Conservation (phyloP, 2,113 vertebrate species). For the Syrrhaptes paradoxus region DNA sequence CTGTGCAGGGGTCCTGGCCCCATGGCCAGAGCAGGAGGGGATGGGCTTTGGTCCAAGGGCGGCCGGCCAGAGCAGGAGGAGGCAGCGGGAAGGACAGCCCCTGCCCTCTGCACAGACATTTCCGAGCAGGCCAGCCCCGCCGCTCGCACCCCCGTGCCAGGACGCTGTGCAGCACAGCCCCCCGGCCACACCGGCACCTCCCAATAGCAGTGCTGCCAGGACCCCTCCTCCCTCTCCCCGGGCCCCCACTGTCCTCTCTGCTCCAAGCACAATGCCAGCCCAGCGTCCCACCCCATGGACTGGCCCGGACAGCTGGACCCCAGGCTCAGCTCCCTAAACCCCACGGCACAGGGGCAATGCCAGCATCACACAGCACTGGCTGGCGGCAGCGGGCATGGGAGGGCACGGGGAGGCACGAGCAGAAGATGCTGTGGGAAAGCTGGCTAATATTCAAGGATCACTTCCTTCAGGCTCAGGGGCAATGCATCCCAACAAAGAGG, state of each 20-base stretch:
- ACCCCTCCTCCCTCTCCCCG: neutral
- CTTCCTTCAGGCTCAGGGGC: too few species aligned
- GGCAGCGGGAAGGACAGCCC: neutral
- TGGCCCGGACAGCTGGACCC: neutral
- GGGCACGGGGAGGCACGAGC: neutral
- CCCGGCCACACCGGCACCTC: neutral
- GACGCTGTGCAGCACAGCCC: rapidly evolving
- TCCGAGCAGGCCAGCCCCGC: neutral
- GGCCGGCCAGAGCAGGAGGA: neutral
- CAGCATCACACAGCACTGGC: neutral
- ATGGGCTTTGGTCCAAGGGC: slow-evolving; percentile 38
- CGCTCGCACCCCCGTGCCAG: neutral
- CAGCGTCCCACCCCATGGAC: neutral
- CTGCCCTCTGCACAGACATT: slow-evolving; percentile 36
- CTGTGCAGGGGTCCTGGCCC: neutral
- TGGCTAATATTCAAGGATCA: too few species aligned
- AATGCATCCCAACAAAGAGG: too few species aligned
- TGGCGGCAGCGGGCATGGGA: rapidly evolving
- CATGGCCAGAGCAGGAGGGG: neutral
- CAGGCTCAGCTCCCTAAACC: neutral
- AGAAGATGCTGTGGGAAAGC: neutral
- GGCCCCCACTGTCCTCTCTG: neutral
- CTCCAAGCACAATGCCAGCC: neutral
- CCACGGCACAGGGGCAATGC: rapidly evolving
- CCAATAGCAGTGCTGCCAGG: neutral